Evolutionary conservation across 2,888 invertebrate genomes (phyloP).

Genomic region (Eupithecia abbreviata): DNA sequence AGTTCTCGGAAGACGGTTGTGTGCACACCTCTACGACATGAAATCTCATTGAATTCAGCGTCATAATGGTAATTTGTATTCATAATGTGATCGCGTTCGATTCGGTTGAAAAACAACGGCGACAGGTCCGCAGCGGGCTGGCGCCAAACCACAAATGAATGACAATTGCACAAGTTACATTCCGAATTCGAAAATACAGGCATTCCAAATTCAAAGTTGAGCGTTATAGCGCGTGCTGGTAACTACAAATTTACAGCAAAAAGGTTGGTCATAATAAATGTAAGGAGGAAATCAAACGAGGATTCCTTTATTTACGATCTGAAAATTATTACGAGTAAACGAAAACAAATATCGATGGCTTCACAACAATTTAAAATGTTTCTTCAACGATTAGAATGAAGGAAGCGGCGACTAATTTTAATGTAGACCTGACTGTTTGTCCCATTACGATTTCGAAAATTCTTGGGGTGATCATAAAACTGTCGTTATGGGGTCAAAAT

Average conservation of each 20-base stretch:
- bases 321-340: not conserved
- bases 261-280: not conserved
- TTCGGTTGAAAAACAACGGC: conserved; percentile 67
- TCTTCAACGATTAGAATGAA: conserved; percentile 28
- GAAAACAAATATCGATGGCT: not conserved
- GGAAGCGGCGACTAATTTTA: conserved; percentile 39
- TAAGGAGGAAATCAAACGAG: not conserved
- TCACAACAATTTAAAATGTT: conserved; percentile 19
- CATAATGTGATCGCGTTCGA: conserved; percentile 65
- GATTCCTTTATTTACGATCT: not conserved
- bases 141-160: conserved; percentile 78
- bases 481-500: conserved; percentile 69
- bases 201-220: conserved; percentile 67
- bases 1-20: conserved; percentile 61
- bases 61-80: conserved; percentile 73
- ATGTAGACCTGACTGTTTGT: conserved; percentile 44
- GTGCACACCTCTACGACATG: conserved; percentile 53
- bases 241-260: conserved; percentile 48
- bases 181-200: conserved; percentile 71
- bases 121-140: conserved; percentile 69
- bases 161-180: conserved; percentile 71
- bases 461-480: conserved; percentile 54
- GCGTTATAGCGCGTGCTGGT: conserved; percentile 59
- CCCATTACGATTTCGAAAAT: conserved; percentile 43
- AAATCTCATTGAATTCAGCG: conserved; percentile 63